Evolutionary conservation across 1,140 invertebrate genomes (phyloP).

Genomic region (Halictus rubicundus): DNA sequence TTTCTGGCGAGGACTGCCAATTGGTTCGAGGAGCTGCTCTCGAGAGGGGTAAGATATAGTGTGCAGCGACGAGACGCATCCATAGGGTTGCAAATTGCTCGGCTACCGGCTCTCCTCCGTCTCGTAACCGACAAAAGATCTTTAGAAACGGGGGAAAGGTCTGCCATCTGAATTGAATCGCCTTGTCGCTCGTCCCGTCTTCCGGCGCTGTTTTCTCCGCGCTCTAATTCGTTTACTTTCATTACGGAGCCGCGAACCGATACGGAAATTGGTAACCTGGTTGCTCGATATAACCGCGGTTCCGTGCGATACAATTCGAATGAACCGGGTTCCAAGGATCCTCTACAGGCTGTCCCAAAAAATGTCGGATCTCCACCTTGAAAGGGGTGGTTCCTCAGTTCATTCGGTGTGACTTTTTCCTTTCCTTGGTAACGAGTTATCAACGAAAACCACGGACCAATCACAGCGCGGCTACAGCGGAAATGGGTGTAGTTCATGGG

Average conservation of each 20-base stretch:
- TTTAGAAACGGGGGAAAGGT: constrained; percentile 37
- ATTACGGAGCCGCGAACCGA: neutral
- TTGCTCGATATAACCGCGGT: too few species aligned
- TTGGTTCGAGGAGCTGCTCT: constrained; percentile 38
- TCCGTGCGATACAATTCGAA: too few species aligned
- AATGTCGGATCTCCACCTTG: too few species aligned
- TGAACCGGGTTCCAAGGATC: too few species aligned
- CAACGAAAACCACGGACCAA: too few species aligned
- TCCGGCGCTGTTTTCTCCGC: neutral
- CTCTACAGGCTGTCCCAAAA: too few species aligned
- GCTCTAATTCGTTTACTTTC: constrained; percentile 36
- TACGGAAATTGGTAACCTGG: too few species aligned
- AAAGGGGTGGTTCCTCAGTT: too few species aligned
- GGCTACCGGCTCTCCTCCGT: constrained; percentile 10
- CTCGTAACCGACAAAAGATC: constrained; percentile 32
- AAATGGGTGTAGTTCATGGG: too few species aligned
- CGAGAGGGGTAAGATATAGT: constrained; percentile 1
- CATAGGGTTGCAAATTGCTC: constrained; percentile 28
- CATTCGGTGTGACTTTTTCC: too few species aligned
- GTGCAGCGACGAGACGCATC: neutral
- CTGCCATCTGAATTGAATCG: constrained; percentile 54
- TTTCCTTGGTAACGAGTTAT: too few species aligned
- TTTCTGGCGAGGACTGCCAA: constrained; percentile 39
- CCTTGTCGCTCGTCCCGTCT: neutral
- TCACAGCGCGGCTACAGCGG: too few species aligned